Conservation (phyloP, 2,113 vertebrate species). For the Hemibagrus wyckioides region DNA sequence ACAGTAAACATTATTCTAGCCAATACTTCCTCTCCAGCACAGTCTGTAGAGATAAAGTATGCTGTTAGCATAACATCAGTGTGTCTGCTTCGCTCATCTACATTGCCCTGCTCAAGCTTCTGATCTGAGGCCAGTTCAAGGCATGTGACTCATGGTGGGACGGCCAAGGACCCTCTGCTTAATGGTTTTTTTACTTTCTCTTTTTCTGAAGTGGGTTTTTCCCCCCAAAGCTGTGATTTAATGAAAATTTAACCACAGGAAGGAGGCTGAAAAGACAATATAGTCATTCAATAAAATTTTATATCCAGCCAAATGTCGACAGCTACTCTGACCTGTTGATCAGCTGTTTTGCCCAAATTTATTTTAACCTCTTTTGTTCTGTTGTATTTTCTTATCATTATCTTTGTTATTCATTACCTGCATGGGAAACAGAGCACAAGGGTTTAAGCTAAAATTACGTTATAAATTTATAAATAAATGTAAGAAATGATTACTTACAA, state of each 20-base stretch:
- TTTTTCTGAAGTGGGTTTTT: neutral
- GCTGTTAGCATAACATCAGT: conserved; percentile 16
- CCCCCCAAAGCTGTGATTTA: neutral
- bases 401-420: neutral
- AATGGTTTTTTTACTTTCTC: neutral
- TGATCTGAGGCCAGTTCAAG: conserved; percentile 27
- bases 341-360: neutral
- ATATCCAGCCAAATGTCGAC: neutral
- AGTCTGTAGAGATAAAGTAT: conserved; percentile 28
- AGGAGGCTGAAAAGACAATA: neutral
- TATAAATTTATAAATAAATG: neutral
- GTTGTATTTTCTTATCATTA: neutral
- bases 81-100: conserved; percentile 26
- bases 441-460: neutral
- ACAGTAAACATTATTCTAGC: conserved; percentile 43
- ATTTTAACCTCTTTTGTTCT: neutral
- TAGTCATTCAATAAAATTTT: neutral
- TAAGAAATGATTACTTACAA: neutral
- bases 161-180: conserved; percentile 8
- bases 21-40: conserved; percentile 12
- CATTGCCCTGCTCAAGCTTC: conserved; percentile 7
- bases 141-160: conserved; percentile 20
- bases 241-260: neutral
- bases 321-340: neutral
- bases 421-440: neutral